Evolutionary conservation across 2,888 invertebrate species (phyloP), one percentile per base, ranked within the genome.

Genomic region (Tetrapedia diversipes): DNA sequence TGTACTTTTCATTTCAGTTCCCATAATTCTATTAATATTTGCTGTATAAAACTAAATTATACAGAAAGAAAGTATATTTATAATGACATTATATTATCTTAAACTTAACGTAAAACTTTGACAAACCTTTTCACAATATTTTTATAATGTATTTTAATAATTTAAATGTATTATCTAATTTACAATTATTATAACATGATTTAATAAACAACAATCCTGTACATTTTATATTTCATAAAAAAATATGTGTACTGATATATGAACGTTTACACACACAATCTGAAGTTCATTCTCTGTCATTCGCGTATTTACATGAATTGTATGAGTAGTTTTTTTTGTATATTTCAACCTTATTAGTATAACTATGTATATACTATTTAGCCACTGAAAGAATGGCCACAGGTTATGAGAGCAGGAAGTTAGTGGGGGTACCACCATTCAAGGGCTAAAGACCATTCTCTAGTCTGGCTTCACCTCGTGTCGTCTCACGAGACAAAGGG

Each of bases 11-110:
- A 59, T 16, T 39, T 66, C 29, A 10, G 54, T 45, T 67, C 69
- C 64, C 79, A 79, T 79, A 32, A 54, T 49, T 74, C 4, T 47
- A 32, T 65, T 41, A 19, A 64, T 41, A 49, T 11, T 51, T 53
- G 10, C 4, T 19, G 45, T 2, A 19, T 19, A 1, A 24, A 32
- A 51, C 29, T 51, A 24, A 22, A 56, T 54, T 11, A 1, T 7
- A 19, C 11, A 19, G 11, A 37, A 57, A 64, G 45, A 51, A 6
- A 32, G 43, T 27, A 1, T 53, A 39, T 57, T 39, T 37, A 41
- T 57, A 16, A 56, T 19, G 7, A 24, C 3, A 24, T n/a, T 8
- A 39, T 16, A 7, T 14, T 43, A 27, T 49, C n/a, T 24, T 7
- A n/a, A 29, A 0, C 43, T 34, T 19, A 19, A 47, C 24, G 22